phyloP scores from a whole-genome alignment of 2,888 invertebrate species.

The Charanyca ferruginea region DNA sequence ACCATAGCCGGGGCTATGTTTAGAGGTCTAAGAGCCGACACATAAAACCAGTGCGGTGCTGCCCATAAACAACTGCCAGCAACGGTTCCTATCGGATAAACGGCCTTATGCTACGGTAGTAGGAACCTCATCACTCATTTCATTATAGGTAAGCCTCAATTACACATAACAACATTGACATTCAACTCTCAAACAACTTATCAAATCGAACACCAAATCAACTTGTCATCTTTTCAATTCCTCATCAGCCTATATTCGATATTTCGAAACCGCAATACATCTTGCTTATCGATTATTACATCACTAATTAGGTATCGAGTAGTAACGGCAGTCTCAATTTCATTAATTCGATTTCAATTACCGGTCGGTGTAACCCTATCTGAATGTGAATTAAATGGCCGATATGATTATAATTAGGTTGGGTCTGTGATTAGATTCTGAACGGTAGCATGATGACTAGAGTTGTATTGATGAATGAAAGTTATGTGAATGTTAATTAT shows the following conservation, averaged over 20 bases:
- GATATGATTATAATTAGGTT: neutral
- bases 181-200: constrained; percentile 21
- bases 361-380: constrained; percentile 26
- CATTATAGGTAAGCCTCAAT: constrained; percentile 7
- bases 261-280: constrained; percentile 45
- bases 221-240: constrained; percentile 47
- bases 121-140: neutral
- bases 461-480: constrained; percentile 2
- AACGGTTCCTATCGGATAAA: too few species aligned
- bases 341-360: constrained; percentile 61
- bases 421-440: neutral
- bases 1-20: too few species aligned
- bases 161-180: constrained; percentile 27
- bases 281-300: constrained; percentile 46
- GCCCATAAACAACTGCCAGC: too few species aligned
- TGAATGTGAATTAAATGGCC: constrained; percentile 37
- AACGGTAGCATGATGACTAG: constrained; percentile 16
- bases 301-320: constrained; percentile 51
- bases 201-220: constrained; percentile 32
- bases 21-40: too few species aligned
- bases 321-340: constrained; percentile 46
- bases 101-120: too few species aligned
- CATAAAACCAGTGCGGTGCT: too few species aligned
- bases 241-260: constrained; percentile 27
- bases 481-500: neutral